These are phyloP conservation scores for Gonatopus flavifemur DNA, from an alignment of 1,140 invertebrate species.

Conservation along the genomic window DNA sequence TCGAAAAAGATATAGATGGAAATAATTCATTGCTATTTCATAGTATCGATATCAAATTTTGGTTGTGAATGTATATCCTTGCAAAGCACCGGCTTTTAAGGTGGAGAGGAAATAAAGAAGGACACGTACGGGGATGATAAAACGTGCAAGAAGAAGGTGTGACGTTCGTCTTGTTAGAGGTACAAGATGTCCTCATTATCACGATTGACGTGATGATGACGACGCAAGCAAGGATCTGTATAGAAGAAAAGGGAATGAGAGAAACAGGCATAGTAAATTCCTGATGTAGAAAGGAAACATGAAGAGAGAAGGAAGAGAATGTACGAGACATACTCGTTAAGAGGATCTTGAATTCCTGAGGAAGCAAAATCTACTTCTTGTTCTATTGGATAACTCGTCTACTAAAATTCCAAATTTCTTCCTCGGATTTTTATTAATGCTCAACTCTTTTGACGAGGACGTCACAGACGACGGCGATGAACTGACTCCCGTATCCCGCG, in stretches of 20 bases:
- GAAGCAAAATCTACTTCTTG: slow-evolving; percentile 8
- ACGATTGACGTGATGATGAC: slow-evolving; percentile 31
- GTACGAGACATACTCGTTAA: slow-evolving; percentile 19
- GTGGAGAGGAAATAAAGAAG: background rate
- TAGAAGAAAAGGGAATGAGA: background rate
- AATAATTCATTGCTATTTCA: too few species aligned
- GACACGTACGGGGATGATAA: slow-evolving; percentile 1
- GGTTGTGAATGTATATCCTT: too few species aligned
- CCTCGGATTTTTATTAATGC: too few species aligned
- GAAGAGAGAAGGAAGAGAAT: background rate
- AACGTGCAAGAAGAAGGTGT: slow-evolving; percentile 16
- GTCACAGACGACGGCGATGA: too few species aligned
- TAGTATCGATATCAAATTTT: too few species aligned
- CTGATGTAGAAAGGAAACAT: slow-evolving; percentile 1
- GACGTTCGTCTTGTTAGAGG: slow-evolving; percentile 41
- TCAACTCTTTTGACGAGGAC: too few species aligned
- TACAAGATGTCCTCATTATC: slow-evolving; percentile 41
- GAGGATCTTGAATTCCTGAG: slow-evolving; percentile 18
- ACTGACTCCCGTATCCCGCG: too few species aligned
- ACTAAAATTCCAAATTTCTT: too few species aligned
- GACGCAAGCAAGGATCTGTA: slow-evolving; percentile 20
- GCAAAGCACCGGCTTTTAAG: too few species aligned
- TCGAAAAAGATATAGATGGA: too few species aligned
- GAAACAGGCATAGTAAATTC: background rate
- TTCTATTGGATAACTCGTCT: too few species aligned